phyloP scores from a whole-genome alignment of 2,888 invertebrate genomes.

The Brenthis ino region DNA sequence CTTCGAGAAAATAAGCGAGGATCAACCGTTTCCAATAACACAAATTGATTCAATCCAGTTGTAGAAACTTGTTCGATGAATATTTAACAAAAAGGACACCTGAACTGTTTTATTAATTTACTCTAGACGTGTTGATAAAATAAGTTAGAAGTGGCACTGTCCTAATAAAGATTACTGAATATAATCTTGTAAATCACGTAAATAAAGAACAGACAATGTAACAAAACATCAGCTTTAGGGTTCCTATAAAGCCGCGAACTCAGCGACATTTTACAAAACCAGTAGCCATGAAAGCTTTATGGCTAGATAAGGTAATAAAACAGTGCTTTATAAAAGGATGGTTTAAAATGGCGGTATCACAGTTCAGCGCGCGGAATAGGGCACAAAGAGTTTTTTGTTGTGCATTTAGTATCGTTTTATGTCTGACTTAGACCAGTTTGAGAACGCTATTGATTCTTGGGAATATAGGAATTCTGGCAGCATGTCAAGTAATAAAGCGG shows the following conservation, averaged over 20 bases:
- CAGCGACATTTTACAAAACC: constrained; percentile 62
- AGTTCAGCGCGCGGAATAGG: constrained; percentile 40
- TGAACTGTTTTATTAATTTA: constrained; percentile 25
- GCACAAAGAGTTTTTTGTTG: constrained; percentile 10
- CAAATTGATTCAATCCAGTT: constrained; percentile 14
- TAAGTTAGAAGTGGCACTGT: constrained; percentile 52
- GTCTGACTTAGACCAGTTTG: constrained; percentile 32
- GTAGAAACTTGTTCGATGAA: constrained; percentile 13
- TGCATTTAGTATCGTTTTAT: constrained; percentile 10
- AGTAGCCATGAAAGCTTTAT: constrained; percentile 61
- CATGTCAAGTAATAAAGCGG: constrained; percentile 72
- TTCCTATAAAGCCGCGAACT: constrained; percentile 58
- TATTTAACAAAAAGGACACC: constrained; percentile 14
- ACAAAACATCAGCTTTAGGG: constrained; percentile 55
- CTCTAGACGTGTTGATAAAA: constrained; percentile 50
- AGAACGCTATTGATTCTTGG: constrained; percentile 56
- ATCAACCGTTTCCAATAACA: constrained; percentile 9
- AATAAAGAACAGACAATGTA: constrained; percentile 66
- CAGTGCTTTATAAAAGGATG: constrained; percentile 60
- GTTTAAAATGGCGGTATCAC: constrained; percentile 41
- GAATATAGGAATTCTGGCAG: constrained; percentile 53
- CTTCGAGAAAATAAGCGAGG: neutral
- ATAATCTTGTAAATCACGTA: constrained; percentile 61
- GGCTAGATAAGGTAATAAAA: constrained; percentile 53
- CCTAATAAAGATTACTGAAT: constrained; percentile 58